Percentiles rank a stretch among this genome's conserved stretches.
Evolutionary conservation across 1,140 invertebrate species (phyloP).

Genomic region (Cyclargus thomasi): DNA sequence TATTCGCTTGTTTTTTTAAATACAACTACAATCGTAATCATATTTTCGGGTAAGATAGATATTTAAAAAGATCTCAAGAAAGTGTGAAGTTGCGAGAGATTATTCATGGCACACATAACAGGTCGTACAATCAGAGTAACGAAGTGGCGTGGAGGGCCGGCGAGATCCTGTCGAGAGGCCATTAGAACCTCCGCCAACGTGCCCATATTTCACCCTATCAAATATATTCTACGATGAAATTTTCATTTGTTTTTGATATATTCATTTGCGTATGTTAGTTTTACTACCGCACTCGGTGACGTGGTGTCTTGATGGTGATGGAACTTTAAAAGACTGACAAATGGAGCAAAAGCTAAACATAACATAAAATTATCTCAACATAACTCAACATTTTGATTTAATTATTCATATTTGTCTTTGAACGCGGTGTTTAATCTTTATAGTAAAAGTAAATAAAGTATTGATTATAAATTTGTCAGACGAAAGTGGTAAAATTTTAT

Average conservation of each 20-base stretch:
- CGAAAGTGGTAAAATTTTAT: no score
- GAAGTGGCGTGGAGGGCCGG: slow-evolving; percentile 65
- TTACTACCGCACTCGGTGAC: no score
- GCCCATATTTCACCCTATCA: slow-evolving; percentile 64
- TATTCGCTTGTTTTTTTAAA: neutral
- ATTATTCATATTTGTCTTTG: no score
- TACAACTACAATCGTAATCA: neutral
- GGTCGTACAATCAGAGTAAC: slow-evolving; percentile 64
- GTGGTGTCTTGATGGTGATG: no score
- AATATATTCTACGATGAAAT: slow-evolving; percentile 61
- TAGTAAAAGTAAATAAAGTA: no score
- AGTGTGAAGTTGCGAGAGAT: slow-evolving; percentile 30
- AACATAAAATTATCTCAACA: no score
- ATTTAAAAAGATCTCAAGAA: slow-evolving; percentile 17
- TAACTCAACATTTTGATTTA: no score
- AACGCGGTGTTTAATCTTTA: no score
- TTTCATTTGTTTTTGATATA: slow-evolving; percentile 32
- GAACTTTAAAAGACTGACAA: no score
- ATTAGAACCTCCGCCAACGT: slow-evolving; percentile 62
- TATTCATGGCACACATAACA: slow-evolving; percentile 61
- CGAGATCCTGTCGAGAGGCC: slow-evolving; percentile 66
- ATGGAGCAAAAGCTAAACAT: no score
- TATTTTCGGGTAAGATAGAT: neutral
- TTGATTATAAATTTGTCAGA: no score
- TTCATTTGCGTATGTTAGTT: neutral